Percentiles rank a stretch among this genome's conserved stretches.
Evolutionary conservation across 2,113 vertebrate species (phyloP).

Genomic region (Macrotus californicus): DNA sequence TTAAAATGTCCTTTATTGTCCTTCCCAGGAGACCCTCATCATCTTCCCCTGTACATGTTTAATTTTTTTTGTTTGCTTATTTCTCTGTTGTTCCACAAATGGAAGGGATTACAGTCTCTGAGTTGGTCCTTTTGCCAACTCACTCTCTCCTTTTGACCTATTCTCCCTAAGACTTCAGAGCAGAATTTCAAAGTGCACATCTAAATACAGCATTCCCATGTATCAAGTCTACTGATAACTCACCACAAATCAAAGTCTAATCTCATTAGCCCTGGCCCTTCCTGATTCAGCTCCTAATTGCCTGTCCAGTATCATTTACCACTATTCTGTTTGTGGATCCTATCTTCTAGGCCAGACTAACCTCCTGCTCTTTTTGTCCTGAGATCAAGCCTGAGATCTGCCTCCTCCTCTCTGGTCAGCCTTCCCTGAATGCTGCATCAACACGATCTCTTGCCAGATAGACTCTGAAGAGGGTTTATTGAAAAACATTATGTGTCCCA

Average conservation of each 20-base stretch:
- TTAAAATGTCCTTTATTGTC: background rate
- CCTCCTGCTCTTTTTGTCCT: background rate
- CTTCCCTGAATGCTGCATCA: background rate
- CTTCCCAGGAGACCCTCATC: background rate
- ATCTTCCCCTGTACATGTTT: background rate
- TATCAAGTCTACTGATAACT: background rate
- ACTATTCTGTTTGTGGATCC: background rate
- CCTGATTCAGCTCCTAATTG: background rate
- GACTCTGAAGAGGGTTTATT: constrained; percentile 94
- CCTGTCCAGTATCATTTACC: background rate
- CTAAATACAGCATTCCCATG: background rate
- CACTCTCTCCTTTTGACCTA: background rate
- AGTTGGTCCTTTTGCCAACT: background rate
- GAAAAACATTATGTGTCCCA: constrained; percentile 92
- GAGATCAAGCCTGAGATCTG: background rate
- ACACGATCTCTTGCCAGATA: constrained; percentile 93
- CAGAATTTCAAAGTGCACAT: background rate
- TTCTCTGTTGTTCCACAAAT: background rate
- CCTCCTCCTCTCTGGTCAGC: background rate
- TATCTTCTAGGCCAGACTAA: background rate
- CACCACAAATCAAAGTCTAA: background rate
- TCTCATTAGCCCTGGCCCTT: background rate
- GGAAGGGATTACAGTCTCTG: background rate
- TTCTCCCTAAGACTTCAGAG: background rate
- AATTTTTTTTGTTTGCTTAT: background rate